phyloP scores from a whole-genome alignment of 2,797 vertebrate genomes.

The Rhabdophis nuchalis region DNA sequence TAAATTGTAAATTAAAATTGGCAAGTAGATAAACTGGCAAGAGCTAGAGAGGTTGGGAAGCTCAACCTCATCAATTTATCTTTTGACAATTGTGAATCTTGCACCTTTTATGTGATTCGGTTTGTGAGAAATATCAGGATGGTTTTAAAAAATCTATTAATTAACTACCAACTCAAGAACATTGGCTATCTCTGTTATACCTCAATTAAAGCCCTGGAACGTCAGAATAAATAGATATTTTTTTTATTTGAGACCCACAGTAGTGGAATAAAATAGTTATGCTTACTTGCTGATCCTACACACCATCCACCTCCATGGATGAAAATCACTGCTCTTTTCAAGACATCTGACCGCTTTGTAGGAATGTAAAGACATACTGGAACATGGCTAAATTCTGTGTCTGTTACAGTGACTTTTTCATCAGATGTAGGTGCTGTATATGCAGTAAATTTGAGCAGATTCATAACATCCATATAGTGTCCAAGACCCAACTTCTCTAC shows the following conservation, averaged over 20 bases:
- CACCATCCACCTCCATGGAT: constrained; percentile 90
- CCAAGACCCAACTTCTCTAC: constrained; percentile 52
- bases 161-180: not conserved
- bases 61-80: not conserved
- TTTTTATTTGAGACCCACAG: rapidly evolving
- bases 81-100: not conserved
- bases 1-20: not conserved
- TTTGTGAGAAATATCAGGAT: not conserved
- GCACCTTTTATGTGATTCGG: not conserved
- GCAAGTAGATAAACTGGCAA: not conserved
- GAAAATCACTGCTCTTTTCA: constrained; percentile 79
- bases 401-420: constrained; percentile 75
- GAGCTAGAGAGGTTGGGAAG: not conserved
- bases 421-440: constrained; percentile 69
- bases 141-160: not conserved
- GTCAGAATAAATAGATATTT: rapidly evolving
- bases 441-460: rapidly evolving
- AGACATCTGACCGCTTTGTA: constrained; percentile 40
- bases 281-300: constrained; percentile 79
- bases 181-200: not conserved
- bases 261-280: not conserved
- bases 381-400: constrained; percentile 73
- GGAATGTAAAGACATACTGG: constrained; percentile 81
- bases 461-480: constrained; percentile 34
- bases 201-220: not conserved